These are phyloP conservation scores for Larimichthys crocea DNA, from an alignment of 2,113 vertebrate genomes.

Conservation along the genomic window DNA sequence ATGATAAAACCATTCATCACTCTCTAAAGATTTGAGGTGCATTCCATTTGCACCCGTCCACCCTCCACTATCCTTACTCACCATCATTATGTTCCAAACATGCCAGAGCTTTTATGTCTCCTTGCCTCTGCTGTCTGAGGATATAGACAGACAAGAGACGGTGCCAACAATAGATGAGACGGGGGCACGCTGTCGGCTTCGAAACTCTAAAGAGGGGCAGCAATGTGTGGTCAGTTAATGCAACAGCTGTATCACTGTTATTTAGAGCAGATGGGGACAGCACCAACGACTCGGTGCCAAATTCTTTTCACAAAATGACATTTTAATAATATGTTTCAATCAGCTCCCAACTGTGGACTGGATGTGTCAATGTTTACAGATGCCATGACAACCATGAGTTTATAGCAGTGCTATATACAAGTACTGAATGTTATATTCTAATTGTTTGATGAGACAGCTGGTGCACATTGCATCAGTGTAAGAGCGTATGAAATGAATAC, in stretches of 20 bases:
- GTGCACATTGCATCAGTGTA: neutral
- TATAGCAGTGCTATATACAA: neutral
- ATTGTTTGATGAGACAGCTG: neutral
- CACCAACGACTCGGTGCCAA: neutral
- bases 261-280: neutral
- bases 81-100: constrained; percentile 48
- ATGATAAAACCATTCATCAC: constrained; percentile 52
- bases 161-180: constrained; percentile 9
- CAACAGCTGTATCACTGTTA: neutral
- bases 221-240: neutral
- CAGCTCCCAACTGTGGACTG: neutral
- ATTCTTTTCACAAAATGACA: neutral
- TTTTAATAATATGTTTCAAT: constrained; percentile 11
- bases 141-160: neutral
- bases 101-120: constrained; percentile 11
- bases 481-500: too few relatives aligned
- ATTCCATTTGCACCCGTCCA: constrained; percentile 46
- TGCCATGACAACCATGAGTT: neutral
- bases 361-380: neutral
- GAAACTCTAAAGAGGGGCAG: constrained; percentile 1
- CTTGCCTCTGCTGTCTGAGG: neutral
- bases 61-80: constrained; percentile 43
- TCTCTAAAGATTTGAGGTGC: constrained; percentile 39
- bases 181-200: neutral
- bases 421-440: neutral